A percentile compares a stretch with the other conserved stretches of the same genome.
Evolutionary conservation across 2,888 invertebrate species (phyloP).

Genomic region (Tiphia femorata): DNA sequence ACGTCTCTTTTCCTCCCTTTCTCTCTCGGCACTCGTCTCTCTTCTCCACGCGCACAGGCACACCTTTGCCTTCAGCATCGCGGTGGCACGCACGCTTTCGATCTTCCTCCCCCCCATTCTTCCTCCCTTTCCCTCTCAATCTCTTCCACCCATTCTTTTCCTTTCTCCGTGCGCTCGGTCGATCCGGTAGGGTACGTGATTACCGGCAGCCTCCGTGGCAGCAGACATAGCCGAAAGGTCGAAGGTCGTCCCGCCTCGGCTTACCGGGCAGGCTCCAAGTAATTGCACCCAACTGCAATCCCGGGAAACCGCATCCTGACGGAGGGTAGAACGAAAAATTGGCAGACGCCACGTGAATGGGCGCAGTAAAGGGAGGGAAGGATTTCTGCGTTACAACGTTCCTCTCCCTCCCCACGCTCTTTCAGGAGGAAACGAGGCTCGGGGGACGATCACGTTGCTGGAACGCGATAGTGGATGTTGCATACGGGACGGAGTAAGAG

Average conservation of each 20-base stretch:
- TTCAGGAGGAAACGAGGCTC: too few species aligned
- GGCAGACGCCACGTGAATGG: slow-evolving; percentile 39
- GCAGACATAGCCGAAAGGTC: slow-evolving; percentile 59
- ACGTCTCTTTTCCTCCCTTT: too few species aligned
- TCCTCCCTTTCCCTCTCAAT: slow-evolving; percentile 4
- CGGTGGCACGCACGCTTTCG: slow-evolving; percentile 42
- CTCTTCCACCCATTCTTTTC: slow-evolving; percentile 1
- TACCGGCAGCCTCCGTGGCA: slow-evolving; percentile 62
- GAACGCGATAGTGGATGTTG: too few species aligned
- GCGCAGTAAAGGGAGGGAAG: slow-evolving; percentile 10
- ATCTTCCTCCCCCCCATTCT: slow-evolving; percentile 3
- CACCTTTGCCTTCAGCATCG: too few species aligned
- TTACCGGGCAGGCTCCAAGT: slow-evolving; percentile 62
- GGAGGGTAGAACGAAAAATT: slow-evolving; percentile 44
- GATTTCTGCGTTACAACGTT: too few species aligned
- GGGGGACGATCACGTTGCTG: too few species aligned
- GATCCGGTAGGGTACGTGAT: slow-evolving; percentile 64
- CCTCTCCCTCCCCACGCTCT: too few species aligned
- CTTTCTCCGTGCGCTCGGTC: slow-evolving; percentile 28
- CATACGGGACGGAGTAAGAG: too few species aligned
- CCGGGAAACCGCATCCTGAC: slow-evolving; percentile 56
- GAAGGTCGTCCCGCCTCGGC: slow-evolving; percentile 65
- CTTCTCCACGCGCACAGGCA: not conserved
- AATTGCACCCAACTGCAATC: slow-evolving; percentile 62
- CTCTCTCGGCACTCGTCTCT: too few species aligned